phyloP scores from a whole-genome alignment of 2,888 invertebrate species.

The Mantis religiosa region DNA sequence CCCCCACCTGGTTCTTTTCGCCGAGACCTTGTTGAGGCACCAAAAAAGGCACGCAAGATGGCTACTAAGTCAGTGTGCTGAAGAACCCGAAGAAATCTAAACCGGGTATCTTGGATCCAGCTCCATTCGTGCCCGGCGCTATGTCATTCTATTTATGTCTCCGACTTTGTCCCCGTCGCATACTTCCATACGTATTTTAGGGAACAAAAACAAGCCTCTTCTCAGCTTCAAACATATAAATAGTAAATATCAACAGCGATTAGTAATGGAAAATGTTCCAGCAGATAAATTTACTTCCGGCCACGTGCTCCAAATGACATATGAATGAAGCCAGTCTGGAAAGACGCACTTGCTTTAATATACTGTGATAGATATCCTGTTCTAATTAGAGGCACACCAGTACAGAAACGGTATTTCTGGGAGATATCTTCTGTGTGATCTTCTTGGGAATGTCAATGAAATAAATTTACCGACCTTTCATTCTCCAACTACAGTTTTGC shows the following conservation, averaged over 20 bases:
- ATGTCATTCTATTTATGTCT: neutral
- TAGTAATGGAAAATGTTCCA: neutral
- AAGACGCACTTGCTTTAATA: neutral
- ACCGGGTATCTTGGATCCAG: neutral
- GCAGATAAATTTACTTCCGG: neutral
- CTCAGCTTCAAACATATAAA: neutral
- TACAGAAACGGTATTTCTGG: too few relatives aligned
- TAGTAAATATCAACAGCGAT: neutral
- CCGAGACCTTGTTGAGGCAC: neutral
- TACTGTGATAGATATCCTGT: neutral
- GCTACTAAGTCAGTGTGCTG: neutral
- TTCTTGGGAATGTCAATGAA: too few relatives aligned
- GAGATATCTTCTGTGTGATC: too few relatives aligned
- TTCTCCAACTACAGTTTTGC: too few relatives aligned
- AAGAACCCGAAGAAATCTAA: neutral
- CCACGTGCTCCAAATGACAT: neutral
- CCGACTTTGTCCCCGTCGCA: neutral
- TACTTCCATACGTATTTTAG: neutral
- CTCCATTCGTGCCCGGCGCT: neutral
- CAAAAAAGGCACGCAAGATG: neutral
- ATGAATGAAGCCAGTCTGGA: neutral
- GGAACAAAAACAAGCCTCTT: neutral
- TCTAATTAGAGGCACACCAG: neutral
- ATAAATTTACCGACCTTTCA: too few relatives aligned
- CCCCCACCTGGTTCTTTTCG: too few relatives aligned